These are phyloP conservation scores for Dryas iulia DNA, from an alignment of 1,140 invertebrate genomes.

Conservation along the genomic window DNA sequence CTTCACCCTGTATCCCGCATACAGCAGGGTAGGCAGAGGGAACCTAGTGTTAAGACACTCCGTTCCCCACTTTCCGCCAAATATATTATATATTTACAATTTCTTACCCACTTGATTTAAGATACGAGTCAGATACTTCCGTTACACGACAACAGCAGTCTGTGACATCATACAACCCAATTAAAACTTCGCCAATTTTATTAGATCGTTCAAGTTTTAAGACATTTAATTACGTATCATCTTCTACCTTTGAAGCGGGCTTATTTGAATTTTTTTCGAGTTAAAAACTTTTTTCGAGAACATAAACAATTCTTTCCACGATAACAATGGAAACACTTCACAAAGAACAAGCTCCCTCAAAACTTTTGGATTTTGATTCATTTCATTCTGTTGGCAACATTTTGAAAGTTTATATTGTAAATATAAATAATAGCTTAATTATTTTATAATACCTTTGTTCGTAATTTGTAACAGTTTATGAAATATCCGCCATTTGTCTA, in stretches of 20 bases:
- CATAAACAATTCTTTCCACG: constrained; percentile 16
- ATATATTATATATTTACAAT: too few relatives aligned
- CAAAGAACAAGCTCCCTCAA: constrained; percentile 11
- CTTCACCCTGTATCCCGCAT: too few relatives aligned
- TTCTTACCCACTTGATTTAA: neutral
- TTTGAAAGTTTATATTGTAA: neutral
- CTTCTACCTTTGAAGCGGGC: neutral
- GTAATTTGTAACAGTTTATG: neutral
- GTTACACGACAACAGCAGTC: neutral
- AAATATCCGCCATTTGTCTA: neutral
- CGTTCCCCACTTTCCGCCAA: too few relatives aligned
- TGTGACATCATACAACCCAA: neutral
- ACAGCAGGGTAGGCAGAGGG: too few relatives aligned
- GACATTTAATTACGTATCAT: neutral
- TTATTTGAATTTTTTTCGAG: constrained; percentile 10
- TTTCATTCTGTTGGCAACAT: constrained; percentile 14
- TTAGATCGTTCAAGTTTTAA: neutral
- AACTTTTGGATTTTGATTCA: constrained; percentile 11
- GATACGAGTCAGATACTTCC: neutral
- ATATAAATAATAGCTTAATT: neutral
- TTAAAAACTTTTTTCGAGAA: constrained; percentile 15
- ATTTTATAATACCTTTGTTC: neutral
- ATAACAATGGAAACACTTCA: constrained; percentile 18
- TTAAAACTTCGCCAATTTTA: neutral
- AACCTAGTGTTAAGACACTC: too few relatives aligned